Conservation (phyloP, 2,888 invertebrate genomes). For the Cyclophora albipunctata region DNA sequence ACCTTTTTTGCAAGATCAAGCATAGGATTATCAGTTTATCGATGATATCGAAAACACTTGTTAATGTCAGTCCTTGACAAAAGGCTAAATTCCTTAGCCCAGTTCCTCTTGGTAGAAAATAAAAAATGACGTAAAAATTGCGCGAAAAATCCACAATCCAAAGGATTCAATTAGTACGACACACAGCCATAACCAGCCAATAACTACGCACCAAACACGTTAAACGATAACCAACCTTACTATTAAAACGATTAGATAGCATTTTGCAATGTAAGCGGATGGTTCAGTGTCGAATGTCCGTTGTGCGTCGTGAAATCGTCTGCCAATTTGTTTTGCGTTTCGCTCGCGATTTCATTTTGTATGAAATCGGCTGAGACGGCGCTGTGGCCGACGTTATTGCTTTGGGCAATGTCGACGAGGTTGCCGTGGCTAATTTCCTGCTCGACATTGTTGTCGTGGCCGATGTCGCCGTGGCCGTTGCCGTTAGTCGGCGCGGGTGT, state of each 20-base stretch:
- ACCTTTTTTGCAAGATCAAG: no score
- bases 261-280: conserved; percentile 62
- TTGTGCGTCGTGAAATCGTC: conserved; percentile 69
- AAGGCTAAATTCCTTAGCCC: no score
- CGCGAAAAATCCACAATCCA: no score
- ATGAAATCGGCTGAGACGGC: conserved; percentile 54
- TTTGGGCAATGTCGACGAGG: conserved; percentile 1
- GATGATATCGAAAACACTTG: no score
- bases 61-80: no score
- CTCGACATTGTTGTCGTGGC: conserved; percentile 3
- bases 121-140: no score
- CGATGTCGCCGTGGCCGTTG: conserved; percentile 25
- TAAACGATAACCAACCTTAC: conserved; percentile 23
- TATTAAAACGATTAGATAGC: conserved; percentile 43
- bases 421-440: conserved; percentile 1
- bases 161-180: no score
- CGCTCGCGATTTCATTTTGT: conserved; percentile 48
- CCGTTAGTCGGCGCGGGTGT: conserved; percentile 45
- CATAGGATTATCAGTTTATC: no score
- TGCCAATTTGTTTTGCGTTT: conserved; percentile 24
- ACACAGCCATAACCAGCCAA: conserved; percentile 2
- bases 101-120: no score
- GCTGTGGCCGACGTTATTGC: conserved; percentile 34
- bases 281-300: conserved; percentile 42
- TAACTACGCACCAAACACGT: conserved; percentile 10